phyloP scores from a whole-genome alignment of 2,888 invertebrate genomes.

The Sarcophaga variegata region DNA sequence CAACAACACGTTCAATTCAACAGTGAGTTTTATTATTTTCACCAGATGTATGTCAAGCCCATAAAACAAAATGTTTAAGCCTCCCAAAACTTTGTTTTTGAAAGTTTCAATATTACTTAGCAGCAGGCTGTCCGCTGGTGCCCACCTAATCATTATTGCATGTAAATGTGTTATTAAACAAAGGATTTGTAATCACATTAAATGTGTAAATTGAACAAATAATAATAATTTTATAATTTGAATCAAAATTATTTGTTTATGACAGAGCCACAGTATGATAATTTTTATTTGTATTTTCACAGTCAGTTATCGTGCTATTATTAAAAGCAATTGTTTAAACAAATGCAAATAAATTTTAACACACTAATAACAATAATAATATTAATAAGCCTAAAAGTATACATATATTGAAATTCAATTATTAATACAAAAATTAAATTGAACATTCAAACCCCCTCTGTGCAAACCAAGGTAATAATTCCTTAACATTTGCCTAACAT shows the following conservation, averaged over 20 bases:
- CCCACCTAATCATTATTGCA: neutral
- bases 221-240: slow-evolving; percentile 11
- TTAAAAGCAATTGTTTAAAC: neutral
- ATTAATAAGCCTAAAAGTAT: slow-evolving; percentile 53
- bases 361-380: neutral
- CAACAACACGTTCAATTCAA: neutral
- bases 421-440: neutral
- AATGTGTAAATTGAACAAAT: slow-evolving; percentile 13
- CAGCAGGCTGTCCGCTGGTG: neutral
- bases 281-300: slow-evolving; percentile 33
- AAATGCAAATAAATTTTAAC: neutral
- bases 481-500: too few relatives aligned
- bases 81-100: neutral
- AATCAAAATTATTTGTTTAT: slow-evolving; percentile 24
- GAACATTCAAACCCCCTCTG: neutral
- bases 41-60: slow-evolving; percentile 52
- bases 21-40: slow-evolving; percentile 18
- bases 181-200: slow-evolving; percentile 21
- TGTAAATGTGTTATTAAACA: slow-evolving; percentile 45
- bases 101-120: neutral
- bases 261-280: slow-evolving; percentile 3
- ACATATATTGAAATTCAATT: neutral
- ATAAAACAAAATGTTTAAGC: slow-evolving; percentile 17
- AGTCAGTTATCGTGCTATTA: slow-evolving; percentile 2
- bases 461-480: too few relatives aligned